These are phyloP conservation scores for Nemopilema nomurai DNA, from an alignment of 30 jellyfish, hydroid and myxozoan genomes.

Conservation along the genomic window DNA sequence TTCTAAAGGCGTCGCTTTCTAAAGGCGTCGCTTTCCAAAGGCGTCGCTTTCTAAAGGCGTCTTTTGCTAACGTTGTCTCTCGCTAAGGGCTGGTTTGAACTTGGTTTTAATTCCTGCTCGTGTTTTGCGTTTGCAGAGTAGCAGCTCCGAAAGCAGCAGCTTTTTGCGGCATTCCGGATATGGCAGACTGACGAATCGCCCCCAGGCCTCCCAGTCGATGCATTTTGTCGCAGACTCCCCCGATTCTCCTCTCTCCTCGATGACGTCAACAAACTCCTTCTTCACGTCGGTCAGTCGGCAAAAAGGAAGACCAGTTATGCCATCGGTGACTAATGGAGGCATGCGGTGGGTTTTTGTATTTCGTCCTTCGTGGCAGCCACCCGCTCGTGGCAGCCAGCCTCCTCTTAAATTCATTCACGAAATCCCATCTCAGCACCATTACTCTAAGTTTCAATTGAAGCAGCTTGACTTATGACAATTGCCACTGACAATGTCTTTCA, in stretches of 20 bases:
- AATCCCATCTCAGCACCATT: neutral
- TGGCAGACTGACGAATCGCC: conserved; percentile 54
- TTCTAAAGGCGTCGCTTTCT: too few species aligned
- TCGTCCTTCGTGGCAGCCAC: neutral
- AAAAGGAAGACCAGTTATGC: conserved; percentile 74
- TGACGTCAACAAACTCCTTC: conserved; percentile 87
- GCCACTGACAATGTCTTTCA: neutral
- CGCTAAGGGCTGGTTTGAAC: too few species aligned
- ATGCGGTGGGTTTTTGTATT: conserved; percentile 6
- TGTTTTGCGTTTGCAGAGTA: conserved; percentile 39
- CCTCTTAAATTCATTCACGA: neutral
- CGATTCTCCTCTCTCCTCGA: conserved; percentile 92
- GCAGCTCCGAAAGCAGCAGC: conserved; percentile 62
- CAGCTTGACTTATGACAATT: neutral
- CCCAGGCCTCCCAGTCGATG: conserved; percentile 56
- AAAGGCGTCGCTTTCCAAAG: too few species aligned
- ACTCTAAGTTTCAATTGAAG: neutral
- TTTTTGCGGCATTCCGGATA: conserved; percentile 45
- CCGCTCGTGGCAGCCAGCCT: neutral
- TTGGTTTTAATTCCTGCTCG: too few species aligned
- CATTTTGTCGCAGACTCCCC: conserved; percentile 57
- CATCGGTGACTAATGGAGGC: conserved; percentile 68
- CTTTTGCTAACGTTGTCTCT: too few species aligned
- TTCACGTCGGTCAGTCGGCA: conserved; percentile 96
- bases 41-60: too few species aligned